Percentiles rank a stretch among this genome's conserved stretches.
These are phyloP conservation scores for Micrasema minimum DNA, from an alignment of 1,140 invertebrate species.

Conservation along the genomic window DNA sequence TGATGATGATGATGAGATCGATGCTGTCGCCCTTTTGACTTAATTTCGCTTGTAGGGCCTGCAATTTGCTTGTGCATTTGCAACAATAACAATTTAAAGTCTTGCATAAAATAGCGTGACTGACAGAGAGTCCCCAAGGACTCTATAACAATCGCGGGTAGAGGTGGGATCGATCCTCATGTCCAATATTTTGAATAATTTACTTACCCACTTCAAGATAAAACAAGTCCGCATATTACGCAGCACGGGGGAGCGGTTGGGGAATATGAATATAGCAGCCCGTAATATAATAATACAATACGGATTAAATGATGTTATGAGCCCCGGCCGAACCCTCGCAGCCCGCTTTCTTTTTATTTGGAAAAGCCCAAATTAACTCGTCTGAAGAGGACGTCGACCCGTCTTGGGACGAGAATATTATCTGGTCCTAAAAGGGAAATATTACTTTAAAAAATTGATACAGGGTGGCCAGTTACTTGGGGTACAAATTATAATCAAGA, in stretches of 20 bases:
- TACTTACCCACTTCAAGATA: constrained; percentile 86
- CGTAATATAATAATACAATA: constrained; percentile 86
- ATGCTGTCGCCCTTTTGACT: too few species aligned
- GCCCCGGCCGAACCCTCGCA: constrained; percentile 74
- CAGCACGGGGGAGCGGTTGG: constrained; percentile 84
- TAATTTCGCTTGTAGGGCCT: too few species aligned
- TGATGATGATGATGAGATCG: too few species aligned
- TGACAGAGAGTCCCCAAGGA: too few species aligned
- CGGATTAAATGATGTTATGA: constrained; percentile 91
- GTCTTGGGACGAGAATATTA: constrained; percentile 84
- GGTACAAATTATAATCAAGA: too few species aligned
- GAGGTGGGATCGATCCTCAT: too few species aligned
- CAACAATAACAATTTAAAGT: too few species aligned
- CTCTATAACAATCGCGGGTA: too few species aligned
- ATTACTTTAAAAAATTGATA: too few species aligned
- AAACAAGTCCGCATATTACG: constrained; percentile 91
- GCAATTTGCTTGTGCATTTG: too few species aligned
- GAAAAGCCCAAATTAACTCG: constrained; percentile 82
- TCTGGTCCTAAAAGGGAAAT: constrained; percentile 76
- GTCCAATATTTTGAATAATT: background rate
- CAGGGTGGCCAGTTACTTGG: too few species aligned
- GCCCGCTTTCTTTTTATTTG: constrained; percentile 64
- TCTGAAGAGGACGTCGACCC: constrained; percentile 75
- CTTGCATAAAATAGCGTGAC: too few species aligned
- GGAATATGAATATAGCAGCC: constrained; percentile 94